Evolutionary conservation across 1,140 invertebrate genomes (phyloP), one percentile per base, ranked within the genome.

Genomic region (Plutomurus gul): DNA sequence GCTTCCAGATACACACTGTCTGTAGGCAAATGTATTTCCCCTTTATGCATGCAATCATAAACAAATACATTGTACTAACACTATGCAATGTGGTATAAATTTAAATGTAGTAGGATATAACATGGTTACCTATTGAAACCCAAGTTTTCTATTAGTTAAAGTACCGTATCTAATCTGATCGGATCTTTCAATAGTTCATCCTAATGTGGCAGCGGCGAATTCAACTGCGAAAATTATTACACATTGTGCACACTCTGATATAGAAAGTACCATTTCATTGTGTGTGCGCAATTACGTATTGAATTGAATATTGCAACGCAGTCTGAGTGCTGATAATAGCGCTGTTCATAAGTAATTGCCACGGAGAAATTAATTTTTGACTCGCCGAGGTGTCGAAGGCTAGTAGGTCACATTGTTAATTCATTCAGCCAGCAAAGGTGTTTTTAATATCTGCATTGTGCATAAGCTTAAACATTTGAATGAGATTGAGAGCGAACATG

Each of bases 281-380:
- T 65, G 30, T n/a, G 1, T 13, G 22, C n/a, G 43, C 7, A 16
- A 20, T 43, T 43, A n/a, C n/a, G n/a, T n/a, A 43, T 43, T 43
- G 39, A 13, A n/a, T 43, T 43, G n/a, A 43, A 10, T 43, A 43
- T n/a, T n/a, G 1, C 39, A 43, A 3, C 39, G 7, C 39, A 43
- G n/a, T 43, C n/a, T 43, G 39, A 13, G 10, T 8, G 39, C 39
- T 13, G n/a, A 65, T 3, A 60, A n/a, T 27, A 33, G 13, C 16
- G 36, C 36, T 30, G 25, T n/a, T n/a, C 30, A 13, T 65, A 33
- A 33, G 56, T 43, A 43, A 43, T 43, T 43, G 39, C 39, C 39
- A 43, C n/a, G 1, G 39, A 43, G 39, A n/a, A 65, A 65, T 65
- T 65, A 65, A 65, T 65, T 65, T 65, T 25, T 33, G 56, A 65